These are phyloP conservation scores for Syritta pipiens DNA, from an alignment of 2,888 invertebrate species.

Conservation along the genomic window DNA sequence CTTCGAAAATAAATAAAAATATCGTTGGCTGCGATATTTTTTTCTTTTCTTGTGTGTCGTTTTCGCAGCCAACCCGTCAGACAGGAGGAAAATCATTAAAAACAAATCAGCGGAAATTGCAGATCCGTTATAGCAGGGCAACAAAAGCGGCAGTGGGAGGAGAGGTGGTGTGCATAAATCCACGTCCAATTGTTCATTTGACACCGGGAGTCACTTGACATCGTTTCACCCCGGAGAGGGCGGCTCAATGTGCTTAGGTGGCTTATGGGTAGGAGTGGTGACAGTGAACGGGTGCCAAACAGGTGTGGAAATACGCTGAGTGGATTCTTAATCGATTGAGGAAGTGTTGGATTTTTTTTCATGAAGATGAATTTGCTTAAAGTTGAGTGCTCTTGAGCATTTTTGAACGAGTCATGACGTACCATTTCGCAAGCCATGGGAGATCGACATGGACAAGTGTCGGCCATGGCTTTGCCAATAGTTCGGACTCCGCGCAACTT, in stretches of 20 bases:
- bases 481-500: too few relatives aligned
- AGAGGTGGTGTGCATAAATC: background rate
- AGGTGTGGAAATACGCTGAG: background rate
- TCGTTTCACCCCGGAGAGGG: background rate
- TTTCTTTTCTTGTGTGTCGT: conserved; percentile 6
- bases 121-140: conserved; percentile 7
- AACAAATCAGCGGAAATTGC: conserved; percentile 68
- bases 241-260: background rate
- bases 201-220: conserved; percentile 3
- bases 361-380: too few relatives aligned
- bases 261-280: background rate
- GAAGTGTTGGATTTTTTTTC: too few relatives aligned
- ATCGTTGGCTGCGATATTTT: background rate
- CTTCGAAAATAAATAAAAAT: conserved; percentile 33
- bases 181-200: conserved; percentile 34
- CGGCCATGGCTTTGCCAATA: too few relatives aligned
- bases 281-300: background rate
- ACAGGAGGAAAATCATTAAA: conserved; percentile 63
- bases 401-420: too few relatives aligned
- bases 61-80: conserved; percentile 22
- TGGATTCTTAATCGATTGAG: background rate
- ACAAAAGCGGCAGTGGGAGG: background rate
- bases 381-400: too few relatives aligned
- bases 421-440: too few relatives aligned
- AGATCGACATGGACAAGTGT: too few relatives aligned